Evolutionary conservation across 1,140 invertebrate species (phyloP), one percentile per base, ranked within the genome.

Genomic region (Drosophila ohnishii): DNA sequence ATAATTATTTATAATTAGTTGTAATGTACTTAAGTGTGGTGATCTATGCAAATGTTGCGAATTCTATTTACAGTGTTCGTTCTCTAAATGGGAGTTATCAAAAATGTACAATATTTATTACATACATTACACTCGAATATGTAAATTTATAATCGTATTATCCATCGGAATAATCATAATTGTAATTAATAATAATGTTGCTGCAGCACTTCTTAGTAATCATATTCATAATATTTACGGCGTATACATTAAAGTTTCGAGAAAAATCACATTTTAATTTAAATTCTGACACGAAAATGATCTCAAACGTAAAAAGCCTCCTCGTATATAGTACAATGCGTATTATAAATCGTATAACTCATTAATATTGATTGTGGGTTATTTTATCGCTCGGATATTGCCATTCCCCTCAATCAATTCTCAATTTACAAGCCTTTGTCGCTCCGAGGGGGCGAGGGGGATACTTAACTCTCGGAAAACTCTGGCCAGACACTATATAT

Each of bases 261-360:
- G 85, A 88, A 88, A 87, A 88, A 88, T 88, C 84, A 88, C 84
- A 88, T 88, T 88, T 88, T 74, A 88, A 88, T 88, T 80, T 89
- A 88, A 88, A 88, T 88, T 88, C 77, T 72, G 77, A 88, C 78
- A 88, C 67, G 69, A 78, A 88, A 88, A 78, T 67, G 61, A 65
- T 63, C 61, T 84, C 51, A 69, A 87, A 88, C 84, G 74, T 58
- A 88, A 88, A 80, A 84, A 88, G 85, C 84, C 37, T 80, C 40
- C 48, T 64, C 70, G 66, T 64, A 40, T 66, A 65, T 72, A 65
- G 39, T 71, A 75, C 64, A 59, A 56, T 45, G 72, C 47, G 57
- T 66, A 53, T 67, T 39, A 44, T 69, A 63, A 79, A 62, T 67
- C 42, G 64, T 71, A 42, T 80, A 44, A 58, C 72, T 65, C 47